Evolutionary conservation across 2,113 vertebrate genomes (phyloP).

Genomic region (Dolichotis patagonum): DNA sequence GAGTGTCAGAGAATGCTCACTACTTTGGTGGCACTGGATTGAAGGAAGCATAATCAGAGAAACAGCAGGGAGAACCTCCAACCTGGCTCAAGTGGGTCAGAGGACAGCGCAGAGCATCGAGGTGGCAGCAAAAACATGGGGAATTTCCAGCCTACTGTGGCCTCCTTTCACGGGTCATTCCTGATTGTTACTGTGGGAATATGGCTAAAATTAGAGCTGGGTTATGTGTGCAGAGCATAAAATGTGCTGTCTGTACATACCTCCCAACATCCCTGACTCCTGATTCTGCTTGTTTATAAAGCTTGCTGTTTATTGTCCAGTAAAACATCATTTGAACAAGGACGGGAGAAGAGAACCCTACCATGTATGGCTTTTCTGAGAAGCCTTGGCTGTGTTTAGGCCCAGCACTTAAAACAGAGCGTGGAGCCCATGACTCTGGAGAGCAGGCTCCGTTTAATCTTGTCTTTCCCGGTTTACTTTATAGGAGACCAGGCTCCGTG

Average conservation of each 20-base stretch:
- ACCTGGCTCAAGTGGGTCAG: not conserved
- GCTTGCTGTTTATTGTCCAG: conserved; percentile 61
- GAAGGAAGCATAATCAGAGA: conserved; percentile 17
- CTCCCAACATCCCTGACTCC: not conserved
- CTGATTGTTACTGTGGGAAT: not conserved
- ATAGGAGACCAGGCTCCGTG: conserved; percentile 66
- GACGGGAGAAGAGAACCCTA: conserved; percentile 43
- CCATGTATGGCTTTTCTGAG: conserved; percentile 66
- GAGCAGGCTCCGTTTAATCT: conserved; percentile 58
- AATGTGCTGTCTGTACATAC: not conserved
- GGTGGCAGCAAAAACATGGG: not conserved
- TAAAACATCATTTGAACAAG: conserved; percentile 61
- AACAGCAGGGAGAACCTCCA: not conserved
- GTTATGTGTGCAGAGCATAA: not conserved
- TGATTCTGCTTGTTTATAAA: conserved; percentile 30
- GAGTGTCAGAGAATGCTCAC: conserved; percentile 15
- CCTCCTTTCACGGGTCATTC: conserved; percentile 18
- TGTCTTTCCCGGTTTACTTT: conserved; percentile 59
- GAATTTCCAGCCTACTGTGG: not conserved
- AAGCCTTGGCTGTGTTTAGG: conserved; percentile 47
- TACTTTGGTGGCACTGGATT: not conserved
- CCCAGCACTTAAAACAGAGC: conserved; percentile 61
- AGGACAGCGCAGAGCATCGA: not conserved
- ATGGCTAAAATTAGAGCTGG: conserved; percentile 40
- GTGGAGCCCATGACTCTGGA: conserved; percentile 7